phyloP scores from a whole-genome alignment of 2,888 invertebrate species.

The Cataglyphis albicans region DNA sequence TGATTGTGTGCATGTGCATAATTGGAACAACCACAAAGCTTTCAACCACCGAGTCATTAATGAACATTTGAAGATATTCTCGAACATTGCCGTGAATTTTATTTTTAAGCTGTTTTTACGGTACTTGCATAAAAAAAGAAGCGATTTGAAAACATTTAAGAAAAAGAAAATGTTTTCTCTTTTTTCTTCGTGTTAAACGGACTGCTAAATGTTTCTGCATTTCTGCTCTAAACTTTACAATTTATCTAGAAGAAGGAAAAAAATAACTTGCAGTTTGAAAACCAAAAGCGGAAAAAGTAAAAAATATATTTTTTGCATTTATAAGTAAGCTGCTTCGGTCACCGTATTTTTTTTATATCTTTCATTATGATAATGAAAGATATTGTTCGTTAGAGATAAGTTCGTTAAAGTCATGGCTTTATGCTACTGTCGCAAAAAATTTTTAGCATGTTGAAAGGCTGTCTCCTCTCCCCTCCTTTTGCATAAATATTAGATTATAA shows the following conservation, averaged over 20 bases:
- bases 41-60: constrained; percentile 8
- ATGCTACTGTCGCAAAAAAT: background rate
- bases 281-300: background rate
- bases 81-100: constrained; percentile 5
- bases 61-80: constrained; percentile 26
- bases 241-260: background rate
- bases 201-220: background rate
- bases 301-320: background rate
- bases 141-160: background rate
- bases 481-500: constrained; percentile 35
- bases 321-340: constrained; percentile 1
- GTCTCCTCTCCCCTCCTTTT: background rate
- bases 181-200: too few species aligned
- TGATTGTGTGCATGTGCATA: constrained; percentile 17
- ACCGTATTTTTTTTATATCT: background rate
- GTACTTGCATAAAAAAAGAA: constrained; percentile 4
- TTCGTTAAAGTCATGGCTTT: background rate
- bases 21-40: constrained; percentile 29
- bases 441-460: background rate
- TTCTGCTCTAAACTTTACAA: constrained; percentile 1
- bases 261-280: background rate
- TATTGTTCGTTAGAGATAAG: too few species aligned
- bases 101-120: background rate
- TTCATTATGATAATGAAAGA: background rate
- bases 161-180: background rate